A percentile compares a stretch with the other conserved stretches of the same genome.
Conservation (phyloP, 1,140 invertebrate species). For the Brachionus sp. region DNA sequence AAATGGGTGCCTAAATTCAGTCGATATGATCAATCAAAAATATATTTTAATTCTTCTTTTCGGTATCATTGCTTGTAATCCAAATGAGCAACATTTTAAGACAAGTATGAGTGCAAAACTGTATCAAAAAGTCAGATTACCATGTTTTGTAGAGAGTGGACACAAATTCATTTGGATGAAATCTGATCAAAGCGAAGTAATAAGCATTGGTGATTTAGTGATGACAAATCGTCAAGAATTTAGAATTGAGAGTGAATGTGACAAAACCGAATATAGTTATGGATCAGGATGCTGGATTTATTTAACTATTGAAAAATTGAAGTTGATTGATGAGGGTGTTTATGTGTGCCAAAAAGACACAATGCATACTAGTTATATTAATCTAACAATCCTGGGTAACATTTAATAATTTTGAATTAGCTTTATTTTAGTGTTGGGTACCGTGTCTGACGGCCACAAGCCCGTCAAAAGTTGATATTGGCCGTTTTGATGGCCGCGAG, state of each 20-base stretch:
- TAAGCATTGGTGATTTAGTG: not conserved
- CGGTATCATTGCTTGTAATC: not conserved
- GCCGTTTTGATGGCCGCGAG: too few relatives aligned
- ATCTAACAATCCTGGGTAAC: constrained; percentile 29
- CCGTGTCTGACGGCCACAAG: too few relatives aligned
- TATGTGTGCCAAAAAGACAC: constrained; percentile 32
- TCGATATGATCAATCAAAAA: not conserved
- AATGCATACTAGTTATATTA: not conserved
- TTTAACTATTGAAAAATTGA: not conserved
- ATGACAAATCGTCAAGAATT: not conserved
- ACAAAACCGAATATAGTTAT: not conserved
- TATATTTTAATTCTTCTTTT: not conserved
- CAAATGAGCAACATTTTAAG: not conserved
- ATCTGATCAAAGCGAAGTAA: not conserved
- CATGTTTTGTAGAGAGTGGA: constrained; percentile 6
- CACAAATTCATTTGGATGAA: constrained; percentile 42
- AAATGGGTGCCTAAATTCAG: not conserved
- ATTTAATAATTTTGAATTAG: not conserved
- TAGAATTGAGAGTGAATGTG: not conserved
- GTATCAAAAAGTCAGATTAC: not conserved
- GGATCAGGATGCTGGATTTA: not conserved
- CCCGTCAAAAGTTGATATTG: too few relatives aligned
- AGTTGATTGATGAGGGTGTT: constrained; percentile 9
- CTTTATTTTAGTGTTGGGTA: too few relatives aligned
- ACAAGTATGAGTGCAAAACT: not conserved